Evolutionary conservation across 2,113 vertebrate species (phyloP).

Genomic region (Elachura formosa): DNA sequence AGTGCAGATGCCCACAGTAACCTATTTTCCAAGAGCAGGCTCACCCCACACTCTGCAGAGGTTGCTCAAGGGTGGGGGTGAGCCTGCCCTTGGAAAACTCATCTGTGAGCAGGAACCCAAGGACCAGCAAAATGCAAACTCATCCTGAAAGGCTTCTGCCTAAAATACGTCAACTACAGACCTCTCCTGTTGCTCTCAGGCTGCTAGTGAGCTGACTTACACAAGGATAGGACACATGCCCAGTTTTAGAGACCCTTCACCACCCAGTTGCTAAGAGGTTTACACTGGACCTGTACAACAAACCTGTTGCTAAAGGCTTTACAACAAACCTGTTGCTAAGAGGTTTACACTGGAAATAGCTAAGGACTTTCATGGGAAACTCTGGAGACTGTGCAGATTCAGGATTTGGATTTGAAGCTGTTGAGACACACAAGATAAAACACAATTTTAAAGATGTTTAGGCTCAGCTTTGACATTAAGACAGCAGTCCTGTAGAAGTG

Average conservation of each 20-base stretch:
- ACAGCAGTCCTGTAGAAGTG: background rate
- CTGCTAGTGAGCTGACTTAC: background rate
- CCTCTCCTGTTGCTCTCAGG: background rate
- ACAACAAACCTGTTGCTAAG: no score
- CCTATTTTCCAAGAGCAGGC: background rate
- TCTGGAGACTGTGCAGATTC: background rate
- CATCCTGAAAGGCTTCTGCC: background rate
- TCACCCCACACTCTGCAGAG: background rate
- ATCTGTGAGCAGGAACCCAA: background rate
- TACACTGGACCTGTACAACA: no score
- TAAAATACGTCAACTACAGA: background rate
- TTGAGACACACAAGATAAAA: background rate
- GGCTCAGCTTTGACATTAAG: background rate
- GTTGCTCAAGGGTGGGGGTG: background rate
- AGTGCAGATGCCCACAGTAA: rapidly evolving
- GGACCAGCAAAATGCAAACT: background rate
- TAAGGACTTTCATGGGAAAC: background rate
- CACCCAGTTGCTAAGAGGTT: background rate
- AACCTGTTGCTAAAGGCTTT: no score
- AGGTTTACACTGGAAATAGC: background rate
- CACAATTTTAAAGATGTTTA: background rate
- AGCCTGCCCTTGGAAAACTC: background rate
- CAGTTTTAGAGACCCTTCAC: background rate
- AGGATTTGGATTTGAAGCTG: background rate
- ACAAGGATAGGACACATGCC: background rate